phyloP scores from a whole-genome alignment of 2,888 invertebrate species.

The Coleophora flavipennella region DNA sequence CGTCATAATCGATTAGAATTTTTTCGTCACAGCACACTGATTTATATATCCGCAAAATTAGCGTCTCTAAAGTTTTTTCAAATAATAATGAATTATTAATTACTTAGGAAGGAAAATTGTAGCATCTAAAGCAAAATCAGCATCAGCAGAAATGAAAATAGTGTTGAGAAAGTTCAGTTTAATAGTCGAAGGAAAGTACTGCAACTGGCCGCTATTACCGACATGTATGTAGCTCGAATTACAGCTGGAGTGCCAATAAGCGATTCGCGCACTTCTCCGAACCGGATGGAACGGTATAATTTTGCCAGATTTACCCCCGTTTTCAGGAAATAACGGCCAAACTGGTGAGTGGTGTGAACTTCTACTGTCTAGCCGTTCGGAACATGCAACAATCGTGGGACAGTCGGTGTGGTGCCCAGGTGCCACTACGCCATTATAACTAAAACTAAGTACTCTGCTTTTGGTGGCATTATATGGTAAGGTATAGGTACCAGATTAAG shows the following conservation, averaged over 20 bases:
- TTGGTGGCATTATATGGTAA: too few species aligned
- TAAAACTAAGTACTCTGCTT: too few species aligned
- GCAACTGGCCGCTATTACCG: conserved; percentile 63
- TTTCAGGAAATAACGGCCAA: conserved; percentile 67
- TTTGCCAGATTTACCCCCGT: conserved; percentile 68
- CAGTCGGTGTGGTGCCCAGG: conserved; percentile 42
- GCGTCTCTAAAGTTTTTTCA: too few species aligned
- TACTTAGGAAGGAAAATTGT: too few species aligned
- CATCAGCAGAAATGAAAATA: not conserved
- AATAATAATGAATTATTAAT: too few species aligned
- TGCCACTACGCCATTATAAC: conserved; percentile 45
- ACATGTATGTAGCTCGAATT: conserved; percentile 27
- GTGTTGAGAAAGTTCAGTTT: conserved; percentile 18
- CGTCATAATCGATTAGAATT: conserved; percentile 15
- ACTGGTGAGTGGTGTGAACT: conserved; percentile 34
- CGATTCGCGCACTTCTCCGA: conserved; percentile 31
- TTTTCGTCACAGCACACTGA: conserved; percentile 1
- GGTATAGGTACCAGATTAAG: too few species aligned
- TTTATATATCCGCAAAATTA: too few species aligned
- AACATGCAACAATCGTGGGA: conserved; percentile 50
- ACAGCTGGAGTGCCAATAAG: conserved; percentile 40
- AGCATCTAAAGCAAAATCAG: too few species aligned
- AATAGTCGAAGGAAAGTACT: conserved; percentile 34
- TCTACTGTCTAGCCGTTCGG: conserved; percentile 56
- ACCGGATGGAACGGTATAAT: conserved; percentile 37